Percentiles rank a stretch among this genome's conserved stretches.
These are phyloP conservation scores for Macropodus opercularis DNA, from an alignment of 2,797 vertebrate species.

Conservation along the genomic window DNA sequence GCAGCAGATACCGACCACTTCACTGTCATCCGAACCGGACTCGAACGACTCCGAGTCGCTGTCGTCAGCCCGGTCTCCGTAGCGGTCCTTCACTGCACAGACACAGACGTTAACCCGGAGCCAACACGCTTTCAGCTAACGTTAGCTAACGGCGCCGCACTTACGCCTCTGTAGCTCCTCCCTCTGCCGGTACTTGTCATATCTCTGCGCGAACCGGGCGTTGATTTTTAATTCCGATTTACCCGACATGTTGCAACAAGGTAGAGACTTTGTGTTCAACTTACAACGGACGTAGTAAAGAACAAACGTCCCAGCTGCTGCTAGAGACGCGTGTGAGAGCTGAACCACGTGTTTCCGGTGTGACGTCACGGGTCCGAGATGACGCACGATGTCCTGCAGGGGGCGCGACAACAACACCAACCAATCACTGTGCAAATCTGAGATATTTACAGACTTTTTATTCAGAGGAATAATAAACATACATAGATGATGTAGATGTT, in stretches of 20 bases:
- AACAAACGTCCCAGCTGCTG: constrained; percentile 9
- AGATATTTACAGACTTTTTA: no score
- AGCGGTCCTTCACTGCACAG: constrained; percentile 88
- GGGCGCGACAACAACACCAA: constrained; percentile 25
- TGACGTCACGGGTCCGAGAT: rapidly evolving
- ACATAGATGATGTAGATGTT: no score
- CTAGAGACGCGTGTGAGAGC: constrained; percentile 3
- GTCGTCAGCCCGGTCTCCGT: constrained; percentile 76
- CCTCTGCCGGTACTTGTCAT: constrained; percentile 88
- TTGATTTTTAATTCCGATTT: constrained; percentile 84
- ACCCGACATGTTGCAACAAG: constrained; percentile 63
- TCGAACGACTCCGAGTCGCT: constrained; percentile 80
- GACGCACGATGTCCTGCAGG: background rate
- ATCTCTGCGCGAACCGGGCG: constrained; percentile 85
- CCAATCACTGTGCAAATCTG: no score
- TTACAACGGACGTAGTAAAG: background rate
- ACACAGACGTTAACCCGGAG: background rate
- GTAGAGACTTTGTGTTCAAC: rapidly evolving
- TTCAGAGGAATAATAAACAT: no score
- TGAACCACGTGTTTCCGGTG: constrained; percentile 64
- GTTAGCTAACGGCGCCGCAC: constrained; percentile 63
- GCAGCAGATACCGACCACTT: constrained; percentile 75
- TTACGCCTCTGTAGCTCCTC: constrained; percentile 91
- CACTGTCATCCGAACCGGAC: constrained; percentile 84
- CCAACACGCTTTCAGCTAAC: no score